phyloP scores from a whole-genome alignment of 2,113 vertebrate species.

The Dasyurus viverrinus region DNA sequence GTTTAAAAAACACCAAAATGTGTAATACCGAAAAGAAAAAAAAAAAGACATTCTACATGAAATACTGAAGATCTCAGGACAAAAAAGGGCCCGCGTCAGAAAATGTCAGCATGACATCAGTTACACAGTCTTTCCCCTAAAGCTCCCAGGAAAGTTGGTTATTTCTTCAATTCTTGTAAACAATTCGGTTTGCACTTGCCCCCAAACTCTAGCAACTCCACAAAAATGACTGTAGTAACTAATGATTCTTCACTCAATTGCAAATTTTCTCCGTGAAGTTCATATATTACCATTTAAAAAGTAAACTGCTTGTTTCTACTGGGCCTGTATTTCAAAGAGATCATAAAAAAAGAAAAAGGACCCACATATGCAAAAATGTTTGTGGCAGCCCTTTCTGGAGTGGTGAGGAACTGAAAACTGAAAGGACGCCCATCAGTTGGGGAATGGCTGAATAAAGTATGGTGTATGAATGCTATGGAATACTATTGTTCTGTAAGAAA shows the following conservation, averaged over 20 bases:
- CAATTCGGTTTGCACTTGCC: conserved; percentile 37
- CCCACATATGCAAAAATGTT: too few species aligned
- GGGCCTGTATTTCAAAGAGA: too few species aligned
- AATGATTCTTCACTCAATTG: conserved; percentile 27
- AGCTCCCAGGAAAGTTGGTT: conserved; percentile 25
- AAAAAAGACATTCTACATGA: conserved; percentile 13
- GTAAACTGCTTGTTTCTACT: background rate
- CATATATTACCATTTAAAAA: conserved; percentile 28
- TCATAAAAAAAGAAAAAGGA: too few species aligned
- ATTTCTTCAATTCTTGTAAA: conserved; percentile 14
- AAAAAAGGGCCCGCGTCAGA: conserved; percentile 6
- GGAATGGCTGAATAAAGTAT: too few species aligned
- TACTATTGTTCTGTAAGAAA: too few species aligned
- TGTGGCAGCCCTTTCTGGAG: too few species aligned
- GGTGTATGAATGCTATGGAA: too few species aligned
- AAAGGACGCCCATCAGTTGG: too few species aligned
- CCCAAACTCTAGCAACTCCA: background rate
- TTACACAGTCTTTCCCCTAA: background rate
- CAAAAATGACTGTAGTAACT: conserved; percentile 50
- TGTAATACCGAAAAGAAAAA: conserved; percentile 24
- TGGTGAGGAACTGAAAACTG: too few species aligned
- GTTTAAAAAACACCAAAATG: conserved; percentile 59
- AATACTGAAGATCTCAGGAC: conserved; percentile 53
- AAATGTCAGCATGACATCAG: too few species aligned
- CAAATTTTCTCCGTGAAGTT: conserved; percentile 44